Evolutionary conservation across 1,140 invertebrate species (phyloP), one percentile per base, ranked within the genome.

Genomic region (Zaprionus taronus): DNA sequence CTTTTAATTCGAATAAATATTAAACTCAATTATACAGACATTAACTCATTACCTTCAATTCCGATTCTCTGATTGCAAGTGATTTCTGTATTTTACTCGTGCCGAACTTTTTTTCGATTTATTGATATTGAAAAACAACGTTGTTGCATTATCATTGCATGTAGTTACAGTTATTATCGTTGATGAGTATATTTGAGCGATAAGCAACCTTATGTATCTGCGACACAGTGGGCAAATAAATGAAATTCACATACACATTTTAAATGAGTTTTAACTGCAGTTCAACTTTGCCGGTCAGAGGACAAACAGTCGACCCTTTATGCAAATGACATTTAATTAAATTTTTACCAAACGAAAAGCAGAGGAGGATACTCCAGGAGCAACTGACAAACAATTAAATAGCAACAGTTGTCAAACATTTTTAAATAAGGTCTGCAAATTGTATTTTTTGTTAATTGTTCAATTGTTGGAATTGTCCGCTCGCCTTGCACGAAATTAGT

Each of bases 361-460:
- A 41, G 17, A 7, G 14, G 26, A 4, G 14, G 26, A 4, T 12
- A 5, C 67, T 14, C 26, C 36, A 41, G 14, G 11, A 15, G 41
- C 31, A 28, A 26, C 49, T 77, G 74, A 58, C 65, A 49, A 74
- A 81, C 74, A 89, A 89, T 89, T 90, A 89, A 85, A 81, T 60
- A 79, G 72, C 57, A 81, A 81, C 77, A 89, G 69, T 66, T 80
- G 63, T 60, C 58, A 55, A 75, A 80, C 64, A 72, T 63, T 90
- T 81, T 74, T 80, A 80, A 72, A 80, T 72, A 83, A 86, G 82
- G 68, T 86, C 81, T 71, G 81, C 64, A 84, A 84, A 89, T 90
- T 90, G 82, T 84, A 87, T 89, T 89, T 89, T 75, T 81, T 90
- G 85, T 84, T 89, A 89, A 89, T 89, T 89, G 84, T 89, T 71